Base-by-base conservation (phyloP, 2,113 vertebrate species). In the Sinocyclocheilus maitianheensis region DNA sequence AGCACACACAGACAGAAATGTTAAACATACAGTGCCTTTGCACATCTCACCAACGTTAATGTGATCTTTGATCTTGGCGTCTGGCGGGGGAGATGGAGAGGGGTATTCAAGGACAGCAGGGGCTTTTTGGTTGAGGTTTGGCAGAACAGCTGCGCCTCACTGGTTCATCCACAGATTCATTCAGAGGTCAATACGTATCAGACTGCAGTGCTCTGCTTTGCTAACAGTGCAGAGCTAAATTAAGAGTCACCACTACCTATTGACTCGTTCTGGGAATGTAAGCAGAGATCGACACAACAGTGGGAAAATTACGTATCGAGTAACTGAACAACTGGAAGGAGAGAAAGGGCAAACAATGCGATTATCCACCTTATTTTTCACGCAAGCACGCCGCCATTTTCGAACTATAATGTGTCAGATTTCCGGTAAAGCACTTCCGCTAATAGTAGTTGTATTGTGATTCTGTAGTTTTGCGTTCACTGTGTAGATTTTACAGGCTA, bases 91-190 rank as follows among this genome's bases (percentile, higher is more conserved):
- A 85, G 43, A 40, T 71, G 53, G 43, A 77, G 77, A 72, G 82
- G 74, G 78, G 85, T 7, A 76, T 69, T 46, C 55, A 83, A 82
- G 80, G 80, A 34, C 62, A 75, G 69, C 62, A 51, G 67, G 63
- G 51, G 72, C 55, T 72, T 85, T 62, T 40, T 22, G 74, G 20
- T 69, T n/a, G 37, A 83, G 34, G 40, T 30, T 26, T 78, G 48
- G 48, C 46, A 20, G 53, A 72, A 85, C 88, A 89, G 83, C 88
- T 89, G 88, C 78, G 85, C 77, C 86, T 83, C 22, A 16, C 30
- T 75, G 48, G 24, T 69, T 77, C 71, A 79, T 84, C 84, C 62
- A 69, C 34, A 24, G 30, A 62, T 85, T 80, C 82, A 69, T 85
- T 85, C 86, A 87, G 24, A 71, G 88, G 85, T 87, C 88, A 78